Evolutionary conservation across 30 jellyfish, hydroid and myxozoan genomes (phyloP), one percentile per base, ranked within the genome.

Genomic region (Hydractinia symbiolongicarpus): DNA sequence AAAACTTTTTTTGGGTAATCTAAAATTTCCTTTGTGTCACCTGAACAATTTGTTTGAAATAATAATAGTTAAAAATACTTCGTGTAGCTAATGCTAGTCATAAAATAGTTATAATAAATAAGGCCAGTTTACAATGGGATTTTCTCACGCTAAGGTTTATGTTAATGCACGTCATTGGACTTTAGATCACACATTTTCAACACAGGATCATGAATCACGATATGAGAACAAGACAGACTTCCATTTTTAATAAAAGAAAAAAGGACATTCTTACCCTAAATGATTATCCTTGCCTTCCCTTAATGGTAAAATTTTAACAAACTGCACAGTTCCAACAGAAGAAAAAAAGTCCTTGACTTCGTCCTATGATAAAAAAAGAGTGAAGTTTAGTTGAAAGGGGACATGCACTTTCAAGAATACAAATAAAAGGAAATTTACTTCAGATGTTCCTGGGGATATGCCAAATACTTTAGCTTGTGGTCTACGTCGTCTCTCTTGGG

Each of bases 201-300:
- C 44, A 30, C 44, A 1, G 44, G 44, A 30, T 30, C 44, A 30
- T 30, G 44, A 30, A 30, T 30, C 44, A 30, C 2, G 44, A 30
- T 30, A 30, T 30, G 44, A 30, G 44, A 30, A 2, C 44, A 30
- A 30, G 44, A 30, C 44, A 0, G 44, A 30, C 44, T 2, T 30
- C 44, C 44, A 30, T 30, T 30, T 30, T 30, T 30, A 30, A 30
- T 30, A 44, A 21, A 15, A 74, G 20, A 49, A 67, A 6, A 13
- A 30, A 49, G 57, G 52, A 55, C 13, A 9, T 44, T 79, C 95
- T 16, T 91, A 91, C 98, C 88, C 96, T 53, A 86, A 71, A 20
- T 88, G 89, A 5, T 83, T 82, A 55, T 91, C 96, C 17, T 88
- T 84, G 40, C 96, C 98, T 5, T 91, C 98, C 40, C 96, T 78